Evolutionary conservation across 2,113 vertebrate species (phyloP).

Genomic region (human (Homo sapiens)): DNA sequence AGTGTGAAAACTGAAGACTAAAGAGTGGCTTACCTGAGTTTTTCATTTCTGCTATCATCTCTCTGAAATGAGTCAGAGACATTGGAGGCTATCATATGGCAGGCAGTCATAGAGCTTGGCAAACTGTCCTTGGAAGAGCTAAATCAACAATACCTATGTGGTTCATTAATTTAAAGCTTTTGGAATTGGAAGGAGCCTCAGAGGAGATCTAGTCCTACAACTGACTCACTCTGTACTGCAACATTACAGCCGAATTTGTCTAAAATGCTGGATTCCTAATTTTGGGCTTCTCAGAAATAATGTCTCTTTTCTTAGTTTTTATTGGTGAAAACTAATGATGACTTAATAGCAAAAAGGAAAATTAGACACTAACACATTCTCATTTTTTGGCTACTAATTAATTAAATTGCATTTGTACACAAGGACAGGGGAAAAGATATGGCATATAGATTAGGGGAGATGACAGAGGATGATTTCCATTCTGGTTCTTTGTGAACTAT

Average conservation of each 20-base stretch:
- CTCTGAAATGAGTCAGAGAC: slow-evolving; percentile 6
- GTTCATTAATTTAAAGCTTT: not conserved
- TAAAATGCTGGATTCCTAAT: not conserved
- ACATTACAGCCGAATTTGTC: not conserved
- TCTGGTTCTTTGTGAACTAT: not conserved
- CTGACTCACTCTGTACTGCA: not conserved
- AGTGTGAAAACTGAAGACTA: not conserved
- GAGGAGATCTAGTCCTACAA: not conserved
- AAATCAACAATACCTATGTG: not conserved
- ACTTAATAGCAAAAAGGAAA: slow-evolving; percentile 12
- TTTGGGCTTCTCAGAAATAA: not conserved
- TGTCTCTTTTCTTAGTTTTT: not conserved
- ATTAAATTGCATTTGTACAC: not conserved
- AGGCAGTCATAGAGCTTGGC: not conserved
- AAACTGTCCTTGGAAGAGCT: not conserved
- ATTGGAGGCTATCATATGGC: not conserved
- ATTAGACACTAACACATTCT: not conserved
- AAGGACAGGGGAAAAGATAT: not conserved
- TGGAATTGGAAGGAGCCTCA: not conserved
- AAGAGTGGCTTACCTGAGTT: not conserved
- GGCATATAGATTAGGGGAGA: not conserved
- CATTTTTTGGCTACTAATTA: not conserved
- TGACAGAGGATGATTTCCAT: not conserved
- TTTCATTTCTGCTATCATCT: not conserved
- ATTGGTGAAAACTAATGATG: not conserved